These are phyloP conservation scores for Trichechus manatus DNA, from an alignment of 2,113 vertebrate species.

Conservation along the genomic window DNA sequence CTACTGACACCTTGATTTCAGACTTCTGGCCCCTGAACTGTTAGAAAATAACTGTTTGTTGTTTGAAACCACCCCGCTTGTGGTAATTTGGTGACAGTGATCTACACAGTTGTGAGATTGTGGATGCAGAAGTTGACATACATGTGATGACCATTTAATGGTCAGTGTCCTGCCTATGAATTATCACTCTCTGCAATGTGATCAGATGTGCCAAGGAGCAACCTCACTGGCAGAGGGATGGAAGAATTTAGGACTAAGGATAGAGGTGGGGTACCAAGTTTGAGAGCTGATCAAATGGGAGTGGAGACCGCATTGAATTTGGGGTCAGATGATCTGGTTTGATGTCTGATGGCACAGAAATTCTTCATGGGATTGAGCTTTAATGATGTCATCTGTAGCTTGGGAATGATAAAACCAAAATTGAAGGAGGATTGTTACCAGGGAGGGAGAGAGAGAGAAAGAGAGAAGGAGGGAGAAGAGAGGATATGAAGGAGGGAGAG, in stretches of 20 bases:
- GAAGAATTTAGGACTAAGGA: neutral
- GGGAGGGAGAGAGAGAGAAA: too few species aligned
- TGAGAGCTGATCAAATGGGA: neutral
- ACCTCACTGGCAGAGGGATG: neutral
- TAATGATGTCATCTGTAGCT: too few species aligned
- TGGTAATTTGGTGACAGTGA: fast-evolving
- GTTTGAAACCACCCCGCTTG: neutral
- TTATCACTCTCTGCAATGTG: neutral
- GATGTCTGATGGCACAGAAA: too few species aligned
- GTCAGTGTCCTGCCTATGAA: fast-evolving
- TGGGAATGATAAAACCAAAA: too few species aligned
- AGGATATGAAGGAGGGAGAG: too few species aligned
- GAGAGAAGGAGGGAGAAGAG: too few species aligned
- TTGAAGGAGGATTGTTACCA: too few species aligned
- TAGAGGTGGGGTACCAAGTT: neutral
- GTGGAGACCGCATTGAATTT: neutral
- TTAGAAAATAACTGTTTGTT: too few species aligned
- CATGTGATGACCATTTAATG: too few species aligned
- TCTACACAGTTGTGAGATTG: fast-evolving
- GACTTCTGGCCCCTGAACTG: neutral
- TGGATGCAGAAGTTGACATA: too few species aligned
- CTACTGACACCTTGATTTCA: neutral
- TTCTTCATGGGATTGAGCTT: neutral
- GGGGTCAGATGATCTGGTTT: neutral
- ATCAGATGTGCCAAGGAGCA: too few species aligned